Evolutionary conservation across 2,888 invertebrate species (phyloP).

Genomic region (Agrilus biguttatus): DNA sequence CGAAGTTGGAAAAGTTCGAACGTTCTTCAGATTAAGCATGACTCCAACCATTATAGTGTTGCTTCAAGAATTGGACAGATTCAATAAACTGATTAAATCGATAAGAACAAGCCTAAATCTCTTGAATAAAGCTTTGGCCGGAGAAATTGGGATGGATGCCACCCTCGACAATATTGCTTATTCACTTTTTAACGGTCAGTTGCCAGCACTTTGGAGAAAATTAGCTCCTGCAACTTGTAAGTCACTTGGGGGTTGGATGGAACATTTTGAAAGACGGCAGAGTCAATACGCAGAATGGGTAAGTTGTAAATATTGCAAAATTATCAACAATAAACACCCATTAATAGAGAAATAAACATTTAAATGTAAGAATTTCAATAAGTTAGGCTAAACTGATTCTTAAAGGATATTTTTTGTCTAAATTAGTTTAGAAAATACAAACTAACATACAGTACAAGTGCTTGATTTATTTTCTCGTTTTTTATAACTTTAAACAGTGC

Average conservation of each 20-base stretch:
- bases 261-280: constrained; percentile 60
- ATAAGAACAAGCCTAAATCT: constrained; percentile 58
- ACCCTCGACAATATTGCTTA: constrained; percentile 69
- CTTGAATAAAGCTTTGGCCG: constrained; percentile 71
- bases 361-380: too few relatives aligned
- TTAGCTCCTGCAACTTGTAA: constrained; percentile 79
- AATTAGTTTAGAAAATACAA: too few relatives aligned
- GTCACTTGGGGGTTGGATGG: constrained; percentile 77
- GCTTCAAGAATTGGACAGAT: constrained; percentile 78
- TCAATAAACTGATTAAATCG: constrained; percentile 59
- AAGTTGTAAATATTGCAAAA: constrained; percentile 11
- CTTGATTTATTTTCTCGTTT: too few relatives aligned
- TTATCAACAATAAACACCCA: too few relatives aligned
- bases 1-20: constrained; percentile 68
- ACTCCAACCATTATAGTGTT: constrained; percentile 76
- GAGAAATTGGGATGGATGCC: constrained; percentile 86
- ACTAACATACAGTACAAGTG: too few relatives aligned
- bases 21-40: constrained; percentile 64
- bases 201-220: constrained; percentile 67
- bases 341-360: too few relatives aligned
- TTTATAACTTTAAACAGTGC: too few relatives aligned
- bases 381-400: too few relatives aligned
- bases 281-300: constrained; percentile 69
- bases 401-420: too few relatives aligned
- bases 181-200: constrained; percentile 70